Evolutionary conservation across 1,140 invertebrate species (phyloP), one percentile per base, ranked within the genome.

Genomic region (Bombus difficillimus): DNA sequence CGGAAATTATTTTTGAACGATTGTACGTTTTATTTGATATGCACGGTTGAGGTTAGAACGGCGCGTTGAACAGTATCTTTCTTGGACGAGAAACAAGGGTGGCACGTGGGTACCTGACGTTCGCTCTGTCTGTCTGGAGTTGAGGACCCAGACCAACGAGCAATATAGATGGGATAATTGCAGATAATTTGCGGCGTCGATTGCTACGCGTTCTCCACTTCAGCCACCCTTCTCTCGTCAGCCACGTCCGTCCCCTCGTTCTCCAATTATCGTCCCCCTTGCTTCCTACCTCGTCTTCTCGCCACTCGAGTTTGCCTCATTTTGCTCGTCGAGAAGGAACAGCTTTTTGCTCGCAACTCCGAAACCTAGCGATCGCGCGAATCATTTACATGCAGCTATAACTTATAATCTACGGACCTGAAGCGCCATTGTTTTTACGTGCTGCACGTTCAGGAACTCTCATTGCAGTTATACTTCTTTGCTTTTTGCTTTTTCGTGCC

Each of bases 161-260:
- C 86, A 76, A 89, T 87, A 92, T 89, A 91, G 87, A 88, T 85
- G 90, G 84, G 84, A 92, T 92, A 92, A 92, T 91, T 90, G 89
- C 87, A 89, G 89, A 92, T 92, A 91, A 92, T 92, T 92, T 90
- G 87, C 88, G 88, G 87, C 87, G 91, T 88, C 90, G 90, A 90
- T 91, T 91, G 88, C 88, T 88, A 91, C 82, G 90, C 88, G 85
- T 91, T 91, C 86, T 76, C 86, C 80, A 89, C 88, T 90, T 85
- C 59, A 89, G 82, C 69, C 82, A 90, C 88, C 88, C 89, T 90
- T 79, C 86, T 85, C 90, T 88, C 89, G 68, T 87, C 88, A 77
- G 78, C 73, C 73, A 77, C 79, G 69, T 81, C 78, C 88, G 47
- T 81, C 86, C 82, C 85, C 82, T 86, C 84, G 68, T 89, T 91